Conservation (phyloP, 2,888 invertebrate genomes). For the Mesorhabditis sp. region DNA sequence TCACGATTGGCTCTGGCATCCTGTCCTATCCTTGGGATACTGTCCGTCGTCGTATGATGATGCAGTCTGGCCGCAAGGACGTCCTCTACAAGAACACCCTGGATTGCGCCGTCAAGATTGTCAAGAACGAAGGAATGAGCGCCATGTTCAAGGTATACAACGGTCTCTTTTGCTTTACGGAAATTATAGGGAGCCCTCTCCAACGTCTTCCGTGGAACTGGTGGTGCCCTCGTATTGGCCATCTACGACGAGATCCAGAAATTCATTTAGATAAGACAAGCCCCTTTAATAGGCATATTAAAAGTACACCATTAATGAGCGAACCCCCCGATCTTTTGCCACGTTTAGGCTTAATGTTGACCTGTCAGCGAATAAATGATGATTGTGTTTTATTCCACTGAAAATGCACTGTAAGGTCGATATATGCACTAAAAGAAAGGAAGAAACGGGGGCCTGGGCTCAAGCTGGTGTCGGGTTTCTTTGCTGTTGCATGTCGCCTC, state of each 20-base stretch:
- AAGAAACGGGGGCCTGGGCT: no score
- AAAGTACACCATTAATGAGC: no score
- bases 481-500: no score
- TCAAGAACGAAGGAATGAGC: conserved; percentile 74
- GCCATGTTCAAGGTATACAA: conserved; percentile 79
- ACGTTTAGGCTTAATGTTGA: no score
- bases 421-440: no score
- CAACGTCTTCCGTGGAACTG: conserved; percentile 48
- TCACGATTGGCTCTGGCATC: conserved; percentile 83
- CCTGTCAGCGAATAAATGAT: no score
- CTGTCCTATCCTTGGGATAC: conserved; percentile 96
- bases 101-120: conserved; percentile 86
- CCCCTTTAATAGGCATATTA: no score
- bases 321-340: no score
- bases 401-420: no score
- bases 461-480: no score
- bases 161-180: background rate
- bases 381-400: no score
- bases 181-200: conserved; percentile 44
- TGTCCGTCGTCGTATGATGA: conserved; percentile 94
- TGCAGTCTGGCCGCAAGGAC: conserved; percentile 89
- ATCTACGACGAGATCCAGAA: conserved; percentile 37
- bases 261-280: conserved; percentile 10
- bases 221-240: conserved; percentile 40
- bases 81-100: conserved; percentile 84